Conservation (phyloP, 2,888 invertebrate genomes). For the Eurytoma californica region DNA sequence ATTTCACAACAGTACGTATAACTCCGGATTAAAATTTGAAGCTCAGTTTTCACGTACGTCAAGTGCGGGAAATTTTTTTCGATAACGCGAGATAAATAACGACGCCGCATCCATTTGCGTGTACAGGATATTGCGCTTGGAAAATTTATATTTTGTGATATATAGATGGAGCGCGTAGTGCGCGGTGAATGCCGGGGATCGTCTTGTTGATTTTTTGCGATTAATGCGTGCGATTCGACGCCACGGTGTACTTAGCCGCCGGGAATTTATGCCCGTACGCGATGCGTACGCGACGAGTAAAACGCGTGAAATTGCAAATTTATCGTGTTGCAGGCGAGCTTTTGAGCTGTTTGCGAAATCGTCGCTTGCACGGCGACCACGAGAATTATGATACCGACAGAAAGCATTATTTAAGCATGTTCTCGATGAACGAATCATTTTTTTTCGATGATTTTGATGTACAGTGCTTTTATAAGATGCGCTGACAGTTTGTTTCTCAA, state of each 20-base stretch:
- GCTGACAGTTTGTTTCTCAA: background rate
- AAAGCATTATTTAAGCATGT: constrained; percentile 8
- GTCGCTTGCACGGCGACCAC: background rate
- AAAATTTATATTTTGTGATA: background rate
- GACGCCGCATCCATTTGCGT: background rate
- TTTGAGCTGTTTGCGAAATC: constrained; percentile 6
- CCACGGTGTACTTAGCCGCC: background rate
- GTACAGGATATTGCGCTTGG: background rate
- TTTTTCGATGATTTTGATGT: background rate
- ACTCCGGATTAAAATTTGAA: too few relatives aligned
- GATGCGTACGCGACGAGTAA: background rate
- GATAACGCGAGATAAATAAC: background rate
- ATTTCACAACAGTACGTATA: too few relatives aligned
- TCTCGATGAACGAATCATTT: too few relatives aligned
- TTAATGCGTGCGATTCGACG: background rate
- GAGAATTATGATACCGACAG: background rate
- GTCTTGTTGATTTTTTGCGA: constrained; percentile 11
- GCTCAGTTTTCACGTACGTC: too few relatives aligned
- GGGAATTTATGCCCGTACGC: background rate
- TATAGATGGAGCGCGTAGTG: background rate
- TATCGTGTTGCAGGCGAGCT: background rate
- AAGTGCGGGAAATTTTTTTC: too few relatives aligned
- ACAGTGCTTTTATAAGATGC: background rate
- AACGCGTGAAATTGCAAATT: constrained; percentile 40
- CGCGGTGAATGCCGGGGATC: background rate